Evolutionary conservation across 2,797 vertebrate species (phyloP).

Genomic region (Graptemys geographica): DNA sequence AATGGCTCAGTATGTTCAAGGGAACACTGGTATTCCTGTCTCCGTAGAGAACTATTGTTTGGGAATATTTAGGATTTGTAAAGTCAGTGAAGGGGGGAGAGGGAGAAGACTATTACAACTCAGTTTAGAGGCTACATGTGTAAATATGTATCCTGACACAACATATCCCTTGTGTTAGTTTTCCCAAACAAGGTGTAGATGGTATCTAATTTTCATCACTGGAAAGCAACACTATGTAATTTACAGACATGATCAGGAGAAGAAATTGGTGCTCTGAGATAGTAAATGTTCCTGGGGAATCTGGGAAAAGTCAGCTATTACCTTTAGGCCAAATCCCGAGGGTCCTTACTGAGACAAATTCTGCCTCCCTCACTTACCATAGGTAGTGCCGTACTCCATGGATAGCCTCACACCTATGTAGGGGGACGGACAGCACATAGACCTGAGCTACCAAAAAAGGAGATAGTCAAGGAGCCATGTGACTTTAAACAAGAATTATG

Average conservation of each 20-base stretch:
- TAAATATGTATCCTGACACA: background rate
- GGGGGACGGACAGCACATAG: background rate
- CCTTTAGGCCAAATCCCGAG: background rate
- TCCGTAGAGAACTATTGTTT: background rate
- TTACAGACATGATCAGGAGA: background rate
- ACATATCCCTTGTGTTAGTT: background rate
- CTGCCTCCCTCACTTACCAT: background rate
- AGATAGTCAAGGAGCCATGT: accelerated
- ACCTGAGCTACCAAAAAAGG: background rate
- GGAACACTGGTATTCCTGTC: background rate
- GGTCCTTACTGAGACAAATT: background rate
- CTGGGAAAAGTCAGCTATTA: background rate
- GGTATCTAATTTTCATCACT: background rate
- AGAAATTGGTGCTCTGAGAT: background rate
- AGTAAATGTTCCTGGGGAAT: background rate
- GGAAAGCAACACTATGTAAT: background rate
- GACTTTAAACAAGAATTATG: background rate
- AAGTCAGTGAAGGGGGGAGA: background rate
- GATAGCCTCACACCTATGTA: accelerated
- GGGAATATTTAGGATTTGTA: background rate
- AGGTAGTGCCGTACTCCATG: background rate
- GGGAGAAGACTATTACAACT: background rate
- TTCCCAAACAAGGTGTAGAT: background rate
- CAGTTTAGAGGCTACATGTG: background rate
- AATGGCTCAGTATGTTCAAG: background rate